A percentile compares a stretch with the other conserved stretches of the same genome.
Evolutionary conservation across 1,140 invertebrate genomes (phyloP).

Genomic region (Parasteatoda tepidariorum): DNA sequence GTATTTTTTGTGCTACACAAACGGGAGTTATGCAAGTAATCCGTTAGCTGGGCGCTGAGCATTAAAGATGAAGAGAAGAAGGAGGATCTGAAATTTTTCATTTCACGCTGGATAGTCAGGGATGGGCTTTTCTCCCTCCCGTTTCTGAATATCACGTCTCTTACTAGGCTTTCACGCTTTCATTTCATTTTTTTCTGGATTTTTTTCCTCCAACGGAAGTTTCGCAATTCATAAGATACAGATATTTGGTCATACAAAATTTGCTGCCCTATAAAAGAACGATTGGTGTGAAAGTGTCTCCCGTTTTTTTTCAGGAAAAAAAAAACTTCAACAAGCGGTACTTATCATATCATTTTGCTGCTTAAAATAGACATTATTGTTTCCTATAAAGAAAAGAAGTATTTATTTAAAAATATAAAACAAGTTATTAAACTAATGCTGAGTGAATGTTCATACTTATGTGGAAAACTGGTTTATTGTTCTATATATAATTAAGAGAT

Average conservation of each 20-base stretch:
- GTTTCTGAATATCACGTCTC: conserved; percentile 31
- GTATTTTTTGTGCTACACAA: conserved; percentile 20
- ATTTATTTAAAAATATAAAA: no score
- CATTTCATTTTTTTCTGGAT: conserved; percentile 9
- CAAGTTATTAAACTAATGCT: no score
- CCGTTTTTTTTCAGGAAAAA: no score
- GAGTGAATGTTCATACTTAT: no score
- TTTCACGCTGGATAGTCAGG: conserved; percentile 40
- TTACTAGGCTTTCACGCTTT: conserved; percentile 16
- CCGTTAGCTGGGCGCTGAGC: conserved; percentile 39
- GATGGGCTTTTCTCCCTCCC: conserved; percentile 10
- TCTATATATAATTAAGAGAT: no score
- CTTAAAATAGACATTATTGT: no score
- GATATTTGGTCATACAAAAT: conserved; percentile 16
- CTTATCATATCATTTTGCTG: no score
- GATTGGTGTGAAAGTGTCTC: conserved; percentile 9
- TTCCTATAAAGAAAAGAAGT: no score
- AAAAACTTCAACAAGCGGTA: no score
- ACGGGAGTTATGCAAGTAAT: conserved; percentile 35
- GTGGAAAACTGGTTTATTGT: no score
- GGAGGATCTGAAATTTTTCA: conserved; percentile 48
- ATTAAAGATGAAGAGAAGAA: conserved; percentile 47
- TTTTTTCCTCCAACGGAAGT: conserved; percentile 2
- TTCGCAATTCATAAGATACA: conserved; percentile 31
- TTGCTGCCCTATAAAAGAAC: conserved; percentile 1